Evolutionary conservation across 2,888 invertebrate species (phyloP).

Genomic region (Eilema caniola): DNA sequence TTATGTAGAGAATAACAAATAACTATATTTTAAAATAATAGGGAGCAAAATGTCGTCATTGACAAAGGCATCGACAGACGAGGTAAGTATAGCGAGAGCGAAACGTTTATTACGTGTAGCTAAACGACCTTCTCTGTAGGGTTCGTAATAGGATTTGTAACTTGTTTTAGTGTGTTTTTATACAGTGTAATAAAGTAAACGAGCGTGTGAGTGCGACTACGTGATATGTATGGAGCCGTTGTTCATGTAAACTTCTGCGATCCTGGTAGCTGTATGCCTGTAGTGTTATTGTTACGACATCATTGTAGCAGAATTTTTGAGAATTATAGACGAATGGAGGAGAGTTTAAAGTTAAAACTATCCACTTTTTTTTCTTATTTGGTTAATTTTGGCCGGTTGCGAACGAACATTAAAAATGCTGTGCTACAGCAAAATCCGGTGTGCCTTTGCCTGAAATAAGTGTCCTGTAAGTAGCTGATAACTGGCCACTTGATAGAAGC

Average conservation of each 20-base stretch:
- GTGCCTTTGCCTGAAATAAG: too few species aligned
- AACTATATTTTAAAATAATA: too few species aligned
- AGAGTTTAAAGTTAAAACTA: too few species aligned
- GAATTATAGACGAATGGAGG: too few species aligned
- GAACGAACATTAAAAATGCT: too few species aligned
- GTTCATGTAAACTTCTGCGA: not conserved
- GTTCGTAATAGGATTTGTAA: constrained; percentile 53
- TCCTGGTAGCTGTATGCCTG: not conserved
- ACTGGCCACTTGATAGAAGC: too few species aligned
- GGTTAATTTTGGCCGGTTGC: too few species aligned
- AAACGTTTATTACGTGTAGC: constrained; percentile 35
- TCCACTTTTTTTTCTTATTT: too few species aligned
- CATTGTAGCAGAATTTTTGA: not conserved
- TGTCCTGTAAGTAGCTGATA: too few species aligned
- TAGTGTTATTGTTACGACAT: not conserved
- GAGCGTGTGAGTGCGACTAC: constrained; percentile 36
- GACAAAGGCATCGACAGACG: not conserved
- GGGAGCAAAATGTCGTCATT: not conserved
- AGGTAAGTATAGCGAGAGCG: constrained; percentile 27
- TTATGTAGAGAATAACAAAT: too few species aligned
- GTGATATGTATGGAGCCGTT: constrained; percentile 21
- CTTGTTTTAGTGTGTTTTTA: constrained; percentile 55
- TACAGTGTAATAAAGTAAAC: constrained; percentile 53
- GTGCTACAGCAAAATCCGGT: too few species aligned
- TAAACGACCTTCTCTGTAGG: constrained; percentile 44